Percentiles rank a stretch among this genome's conserved stretches.
These are phyloP conservation scores for Drosophila buzzatii DNA, from an alignment of 2,888 invertebrate species.

Conservation along the genomic window DNA sequence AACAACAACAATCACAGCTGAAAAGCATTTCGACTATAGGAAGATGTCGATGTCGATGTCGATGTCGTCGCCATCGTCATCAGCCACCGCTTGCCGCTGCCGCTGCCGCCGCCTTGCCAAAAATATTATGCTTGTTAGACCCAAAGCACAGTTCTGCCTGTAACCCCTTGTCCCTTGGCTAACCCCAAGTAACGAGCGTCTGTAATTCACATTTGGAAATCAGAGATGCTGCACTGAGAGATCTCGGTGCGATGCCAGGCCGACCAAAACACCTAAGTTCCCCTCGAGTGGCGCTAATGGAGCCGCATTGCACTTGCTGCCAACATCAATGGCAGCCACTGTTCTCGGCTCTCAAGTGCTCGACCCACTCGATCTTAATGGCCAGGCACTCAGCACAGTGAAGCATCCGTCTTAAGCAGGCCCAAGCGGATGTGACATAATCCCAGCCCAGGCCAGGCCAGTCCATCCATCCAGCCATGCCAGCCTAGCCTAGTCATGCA, in stretches of 20 bases:
- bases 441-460: conserved; percentile 43
- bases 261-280: conserved; percentile 27
- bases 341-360: conserved; percentile 25
- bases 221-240: conserved; percentile 35
- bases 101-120: conserved; percentile 61
- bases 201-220: conserved; percentile 74
- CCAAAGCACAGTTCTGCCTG: conserved; percentile 17
- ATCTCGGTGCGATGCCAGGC: conserved; percentile 2
- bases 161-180: not conserved
- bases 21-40: conserved; percentile 66
- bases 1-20: conserved; percentile 61
- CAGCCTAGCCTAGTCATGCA: conserved; percentile 4
- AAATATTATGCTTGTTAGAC: conserved; percentile 69
- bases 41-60: conserved; percentile 62
- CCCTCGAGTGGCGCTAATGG: conserved; percentile 65
- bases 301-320: conserved; percentile 31
- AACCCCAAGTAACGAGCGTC: conserved; percentile 16
- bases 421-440: conserved; percentile 76
- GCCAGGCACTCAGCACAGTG: conserved; percentile 50
- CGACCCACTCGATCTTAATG: conserved; percentile 56
- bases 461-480: conserved; percentile 12
- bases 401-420: conserved; percentile 40
- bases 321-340: conserved; percentile 56
- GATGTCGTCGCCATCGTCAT: conserved; percentile 62
- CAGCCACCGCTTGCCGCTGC: conserved; percentile 20